Evolutionary conservation across 2,113 vertebrate genomes (phyloP).

Genomic region (Helogale parvula): DNA sequence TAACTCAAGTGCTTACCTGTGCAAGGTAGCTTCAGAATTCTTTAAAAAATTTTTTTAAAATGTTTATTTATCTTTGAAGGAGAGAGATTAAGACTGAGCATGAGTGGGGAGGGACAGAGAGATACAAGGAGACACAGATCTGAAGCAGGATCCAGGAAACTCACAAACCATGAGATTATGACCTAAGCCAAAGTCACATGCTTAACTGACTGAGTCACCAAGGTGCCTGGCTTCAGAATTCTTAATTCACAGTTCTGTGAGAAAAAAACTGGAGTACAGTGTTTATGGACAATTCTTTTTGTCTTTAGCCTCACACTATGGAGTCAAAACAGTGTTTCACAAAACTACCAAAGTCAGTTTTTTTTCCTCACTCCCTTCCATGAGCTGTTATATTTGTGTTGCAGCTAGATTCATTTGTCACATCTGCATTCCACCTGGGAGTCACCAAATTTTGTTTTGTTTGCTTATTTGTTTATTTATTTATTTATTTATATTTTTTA

Average conservation of each 20-base stretch:
- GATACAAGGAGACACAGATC: background rate
- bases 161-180: background rate
- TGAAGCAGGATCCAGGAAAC: background rate
- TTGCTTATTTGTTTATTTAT: no score
- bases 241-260: background rate
- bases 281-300: background rate
- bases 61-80: no score
- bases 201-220: background rate
- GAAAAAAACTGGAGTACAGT: background rate
- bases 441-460: background rate
- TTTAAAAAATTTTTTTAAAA: background rate
- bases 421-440: background rate
- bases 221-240: background rate
- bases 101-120: background rate
- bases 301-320: background rate
- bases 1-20: background rate
- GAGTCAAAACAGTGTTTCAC: background rate
- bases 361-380: background rate
- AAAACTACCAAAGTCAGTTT: background rate
- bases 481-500: no score
- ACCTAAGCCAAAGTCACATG: background rate
- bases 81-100: accelerated
- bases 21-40: background rate
- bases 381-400: background rate
- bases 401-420: background rate